phyloP scores from a whole-genome alignment of 2,113 vertebrate genomes.

The Periophthalmodon schlosseri region DNA sequence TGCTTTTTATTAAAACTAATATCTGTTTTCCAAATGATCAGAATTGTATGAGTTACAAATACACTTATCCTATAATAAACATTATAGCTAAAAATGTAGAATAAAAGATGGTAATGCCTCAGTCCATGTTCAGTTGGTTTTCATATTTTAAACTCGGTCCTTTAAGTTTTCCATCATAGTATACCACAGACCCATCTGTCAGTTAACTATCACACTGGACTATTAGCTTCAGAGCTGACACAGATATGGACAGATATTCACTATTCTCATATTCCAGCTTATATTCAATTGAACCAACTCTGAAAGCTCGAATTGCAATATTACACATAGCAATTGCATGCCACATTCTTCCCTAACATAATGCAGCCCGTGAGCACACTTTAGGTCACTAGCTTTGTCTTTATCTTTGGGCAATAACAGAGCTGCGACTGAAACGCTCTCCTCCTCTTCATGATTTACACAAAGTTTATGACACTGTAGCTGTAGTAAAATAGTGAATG shows the following conservation, averaged over 20 bases:
- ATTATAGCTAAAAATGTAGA: no score
- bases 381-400: neutral
- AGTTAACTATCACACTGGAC: no score
- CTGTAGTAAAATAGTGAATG: constrained; percentile 65
- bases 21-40: neutral
- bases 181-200: neutral
- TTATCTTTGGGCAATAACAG: neutral
- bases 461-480: constrained; percentile 54
- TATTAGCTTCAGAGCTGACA: no score
- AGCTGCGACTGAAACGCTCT: constrained; percentile 14
- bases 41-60: neutral
- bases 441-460: constrained; percentile 44
- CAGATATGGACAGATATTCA: neutral
- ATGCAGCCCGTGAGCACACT: neutral
- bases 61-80: neutral
- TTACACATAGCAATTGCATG: neutral
- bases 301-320: neutral
- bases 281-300: neutral
- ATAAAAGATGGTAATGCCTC: no score
- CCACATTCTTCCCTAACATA: neutral
- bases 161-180: neutral
- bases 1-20: neutral
- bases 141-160: no score
- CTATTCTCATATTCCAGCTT: neutral
- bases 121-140: no score